Conservation (phyloP, 2,888 invertebrate species). For the Anaspis maculata region DNA sequence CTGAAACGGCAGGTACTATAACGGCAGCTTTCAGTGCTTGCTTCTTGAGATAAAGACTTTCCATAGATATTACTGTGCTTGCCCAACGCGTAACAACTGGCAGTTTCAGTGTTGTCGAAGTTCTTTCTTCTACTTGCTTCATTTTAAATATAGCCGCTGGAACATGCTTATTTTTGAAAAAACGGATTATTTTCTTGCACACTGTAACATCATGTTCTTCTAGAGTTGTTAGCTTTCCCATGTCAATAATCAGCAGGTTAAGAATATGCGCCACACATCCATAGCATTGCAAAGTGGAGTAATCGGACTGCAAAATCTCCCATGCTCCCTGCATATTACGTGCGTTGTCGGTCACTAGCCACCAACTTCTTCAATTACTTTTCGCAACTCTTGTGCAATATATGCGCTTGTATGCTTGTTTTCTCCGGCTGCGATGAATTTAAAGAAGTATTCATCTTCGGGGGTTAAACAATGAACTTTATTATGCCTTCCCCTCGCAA, state of each 20-base stretch:
- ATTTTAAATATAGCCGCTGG: no score
- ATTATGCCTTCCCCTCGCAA: no score
- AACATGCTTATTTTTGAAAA: slow-evolving; percentile 8
- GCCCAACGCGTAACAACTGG: no score
- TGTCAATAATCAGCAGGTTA: slow-evolving; percentile 8
- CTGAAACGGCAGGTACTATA: no score
- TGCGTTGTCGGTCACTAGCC: slow-evolving; percentile 9
- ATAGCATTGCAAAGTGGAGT: slow-evolving; percentile 6
- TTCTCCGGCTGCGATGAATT: no score
- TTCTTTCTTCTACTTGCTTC: no score
- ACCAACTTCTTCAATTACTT: slow-evolving; percentile 5
- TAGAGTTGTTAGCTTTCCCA: background rate
- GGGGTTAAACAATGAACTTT: no score
- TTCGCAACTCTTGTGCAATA: slow-evolving; percentile 2
- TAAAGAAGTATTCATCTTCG: no score
- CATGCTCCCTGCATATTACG: slow-evolving; percentile 7
- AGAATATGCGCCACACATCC: slow-evolving; percentile 8
- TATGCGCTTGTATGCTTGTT: slow-evolving; percentile 7
- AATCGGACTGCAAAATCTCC: slow-evolving; percentile 2
- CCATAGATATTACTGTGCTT: no score
- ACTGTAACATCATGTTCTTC: background rate
- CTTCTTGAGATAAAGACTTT: no score
- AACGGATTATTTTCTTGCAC: slow-evolving; percentile 5
- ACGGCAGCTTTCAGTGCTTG: no score
- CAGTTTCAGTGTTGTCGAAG: no score